phyloP scores from a whole-genome alignment of 2,113 vertebrate species.

The Aldabrachelys gigantea region DNA sequence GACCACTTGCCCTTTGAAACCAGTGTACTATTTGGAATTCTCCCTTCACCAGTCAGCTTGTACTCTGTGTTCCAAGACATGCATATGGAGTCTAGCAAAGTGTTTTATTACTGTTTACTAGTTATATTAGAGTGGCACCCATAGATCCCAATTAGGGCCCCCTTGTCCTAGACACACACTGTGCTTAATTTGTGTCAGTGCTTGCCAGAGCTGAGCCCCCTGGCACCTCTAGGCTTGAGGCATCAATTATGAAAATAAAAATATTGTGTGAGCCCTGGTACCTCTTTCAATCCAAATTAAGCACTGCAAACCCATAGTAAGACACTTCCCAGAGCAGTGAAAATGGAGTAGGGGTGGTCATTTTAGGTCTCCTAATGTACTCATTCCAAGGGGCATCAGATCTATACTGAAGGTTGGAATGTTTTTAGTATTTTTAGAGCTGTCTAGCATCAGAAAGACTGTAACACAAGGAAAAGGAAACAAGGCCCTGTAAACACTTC shows the following conservation, averaged over 20 bases:
- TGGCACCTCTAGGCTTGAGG: too few relatives aligned
- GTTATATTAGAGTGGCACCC: not conserved
- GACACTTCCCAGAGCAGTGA: not conserved
- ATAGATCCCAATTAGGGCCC: not conserved
- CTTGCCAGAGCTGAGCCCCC: not conserved
- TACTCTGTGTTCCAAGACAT: not conserved
- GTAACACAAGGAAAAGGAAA: slow-evolving; percentile 50
- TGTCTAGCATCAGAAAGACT: slow-evolving; percentile 9
- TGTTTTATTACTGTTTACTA: not conserved
- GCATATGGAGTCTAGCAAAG: not conserved
- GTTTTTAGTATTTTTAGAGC: not conserved
- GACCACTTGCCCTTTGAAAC: not conserved
- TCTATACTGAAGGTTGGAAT: not conserved
- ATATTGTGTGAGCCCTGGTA: too few relatives aligned
- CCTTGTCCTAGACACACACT: not conserved
- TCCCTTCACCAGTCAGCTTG: not conserved
- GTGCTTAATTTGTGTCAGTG: not conserved
- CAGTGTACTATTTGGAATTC: slow-evolving; percentile 6
- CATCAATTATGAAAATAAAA: too few relatives aligned
- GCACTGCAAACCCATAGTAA: not conserved
- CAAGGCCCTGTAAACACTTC: slow-evolving; percentile 4
- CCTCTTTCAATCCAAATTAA: not conserved
- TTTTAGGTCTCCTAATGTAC: not conserved
- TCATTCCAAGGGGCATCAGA: not conserved
- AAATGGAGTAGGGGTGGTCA: slow-evolving; percentile 23